A percentile compares a stretch with the other conserved stretches of the same genome.
phyloP scores from a whole-genome alignment of 2,113 vertebrate genomes.

The Takifugu bimaculatus region DNA sequence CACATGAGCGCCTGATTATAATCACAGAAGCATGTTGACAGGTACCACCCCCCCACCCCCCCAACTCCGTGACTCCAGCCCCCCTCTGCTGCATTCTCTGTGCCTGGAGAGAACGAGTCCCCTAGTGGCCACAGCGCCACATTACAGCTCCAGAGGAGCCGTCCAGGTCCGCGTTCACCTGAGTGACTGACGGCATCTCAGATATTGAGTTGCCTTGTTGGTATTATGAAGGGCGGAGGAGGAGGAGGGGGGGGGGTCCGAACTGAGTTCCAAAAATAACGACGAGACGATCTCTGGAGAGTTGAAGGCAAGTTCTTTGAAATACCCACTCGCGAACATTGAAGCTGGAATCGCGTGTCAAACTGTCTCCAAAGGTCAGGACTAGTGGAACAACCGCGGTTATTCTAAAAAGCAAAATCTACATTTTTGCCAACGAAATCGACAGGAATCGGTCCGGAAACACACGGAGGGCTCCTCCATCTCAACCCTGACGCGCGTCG shows the following conservation, averaged over 20 bases:
- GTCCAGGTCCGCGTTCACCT: conserved; percentile 24
- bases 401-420: too few relatives aligned
- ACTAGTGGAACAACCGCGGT: too few relatives aligned
- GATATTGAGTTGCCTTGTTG: too few relatives aligned
- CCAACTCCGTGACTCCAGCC: conserved; percentile 13
- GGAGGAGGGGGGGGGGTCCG: too few relatives aligned
- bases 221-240: too few relatives aligned
- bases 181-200: conserved; percentile 8
- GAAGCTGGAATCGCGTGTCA: conserved; percentile 21
- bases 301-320: conserved; percentile 57
- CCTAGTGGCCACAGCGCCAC: conserved; percentile 82
- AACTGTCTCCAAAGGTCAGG: too few relatives aligned
- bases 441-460: too few relatives aligned
- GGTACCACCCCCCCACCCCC: conserved; percentile 23
- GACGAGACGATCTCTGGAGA: conserved; percentile 41
- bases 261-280: too few relatives aligned
- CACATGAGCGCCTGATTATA: too few relatives aligned
- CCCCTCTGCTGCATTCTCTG: conserved; percentile 36
- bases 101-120: conserved; percentile 83
- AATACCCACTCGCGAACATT: conserved; percentile 28
- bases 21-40: neutral
- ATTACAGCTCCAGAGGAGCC: conserved; percentile 57
- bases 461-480: too few relatives aligned
- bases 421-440: too few relatives aligned
- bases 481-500: too few relatives aligned